Evolutionary conservation across 2,888 invertebrate species (phyloP).

Genomic region (Sinotaia quadrata): DNA sequence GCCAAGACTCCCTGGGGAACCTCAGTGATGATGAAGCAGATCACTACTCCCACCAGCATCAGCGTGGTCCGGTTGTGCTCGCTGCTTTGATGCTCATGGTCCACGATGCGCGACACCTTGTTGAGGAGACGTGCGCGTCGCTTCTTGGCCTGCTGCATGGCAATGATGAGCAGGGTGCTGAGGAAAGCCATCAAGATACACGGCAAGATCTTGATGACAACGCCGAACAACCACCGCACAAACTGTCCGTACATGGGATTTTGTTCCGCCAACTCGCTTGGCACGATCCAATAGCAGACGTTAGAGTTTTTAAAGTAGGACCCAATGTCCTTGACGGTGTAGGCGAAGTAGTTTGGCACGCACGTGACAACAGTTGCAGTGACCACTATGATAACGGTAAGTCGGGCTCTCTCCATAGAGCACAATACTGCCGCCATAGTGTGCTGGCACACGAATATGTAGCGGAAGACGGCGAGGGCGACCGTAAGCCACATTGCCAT

Average conservation of each 20-base stretch:
- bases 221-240: conserved; percentile 93
- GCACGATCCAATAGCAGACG: conserved; percentile 58
- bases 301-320: background rate
- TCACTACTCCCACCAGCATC: conserved; percentile 88
- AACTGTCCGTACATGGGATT: conserved; percentile 71
- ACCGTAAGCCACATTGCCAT: conserved; percentile 95
- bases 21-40: conserved; percentile 90
- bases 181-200: conserved; percentile 86
- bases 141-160: conserved; percentile 67
- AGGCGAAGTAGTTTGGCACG: conserved; percentile 68
- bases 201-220: conserved; percentile 91
- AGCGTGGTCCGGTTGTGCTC: conserved; percentile 84
- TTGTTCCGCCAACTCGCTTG: conserved; percentile 48
- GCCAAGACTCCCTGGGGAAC: conserved; percentile 85
- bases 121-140: conserved; percentile 62
- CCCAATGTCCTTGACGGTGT: conserved; percentile 45
- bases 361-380: conserved; percentile 63
- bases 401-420: conserved; percentile 63
- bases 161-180: conserved; percentile 69
- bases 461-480: conserved; percentile 93
- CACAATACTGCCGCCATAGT: conserved; percentile 65
- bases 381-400: conserved; percentile 62
- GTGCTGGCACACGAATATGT: conserved; percentile 74
- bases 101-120: conserved; percentile 59
- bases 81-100: conserved; percentile 63